These are phyloP conservation scores for Esox lucius DNA, from an alignment of 2,797 vertebrate species.

Conservation along the genomic window DNA sequence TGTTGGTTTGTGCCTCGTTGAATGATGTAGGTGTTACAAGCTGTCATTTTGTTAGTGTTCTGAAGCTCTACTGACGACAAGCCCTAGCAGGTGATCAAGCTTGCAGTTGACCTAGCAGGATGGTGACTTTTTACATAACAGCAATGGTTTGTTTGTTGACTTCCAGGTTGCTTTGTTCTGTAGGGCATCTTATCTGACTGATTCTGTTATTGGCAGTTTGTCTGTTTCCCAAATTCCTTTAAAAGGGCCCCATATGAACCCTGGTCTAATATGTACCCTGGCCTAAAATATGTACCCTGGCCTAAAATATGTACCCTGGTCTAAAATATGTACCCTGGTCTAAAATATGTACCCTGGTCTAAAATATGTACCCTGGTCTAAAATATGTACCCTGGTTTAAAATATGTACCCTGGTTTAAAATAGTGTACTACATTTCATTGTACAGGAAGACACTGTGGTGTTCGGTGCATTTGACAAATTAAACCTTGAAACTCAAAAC, in stretches of 20 bases:
- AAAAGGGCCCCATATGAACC: not conserved
- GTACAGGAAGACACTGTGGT: no score
- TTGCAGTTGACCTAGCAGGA: not conserved
- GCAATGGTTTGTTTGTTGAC: not conserved
- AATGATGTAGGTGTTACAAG: not conserved
- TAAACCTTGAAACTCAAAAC: no score
- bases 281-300: not conserved
- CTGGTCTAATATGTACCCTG: not conserved
- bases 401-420: not conserved
- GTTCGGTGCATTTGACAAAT: no score
- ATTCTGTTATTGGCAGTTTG: not conserved
- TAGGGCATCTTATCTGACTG: not conserved
- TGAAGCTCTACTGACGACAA: not conserved
- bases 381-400: not conserved
- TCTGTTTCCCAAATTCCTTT: not conserved
- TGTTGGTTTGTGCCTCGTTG: not conserved
- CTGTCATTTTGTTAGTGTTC: not conserved
- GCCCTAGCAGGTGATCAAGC: not conserved
- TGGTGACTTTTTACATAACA: not conserved
- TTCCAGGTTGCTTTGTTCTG: not conserved
- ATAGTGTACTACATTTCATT: not conserved
- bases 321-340: not conserved
- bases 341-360: not conserved
- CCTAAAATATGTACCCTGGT: not conserved
- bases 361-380: no score